A percentile compares a stretch with the other conserved stretches of the same genome.
phyloP scores from a whole-genome alignment of 92 coral and sea anemone genomes.

The Scolanthus callimorphus region DNA sequence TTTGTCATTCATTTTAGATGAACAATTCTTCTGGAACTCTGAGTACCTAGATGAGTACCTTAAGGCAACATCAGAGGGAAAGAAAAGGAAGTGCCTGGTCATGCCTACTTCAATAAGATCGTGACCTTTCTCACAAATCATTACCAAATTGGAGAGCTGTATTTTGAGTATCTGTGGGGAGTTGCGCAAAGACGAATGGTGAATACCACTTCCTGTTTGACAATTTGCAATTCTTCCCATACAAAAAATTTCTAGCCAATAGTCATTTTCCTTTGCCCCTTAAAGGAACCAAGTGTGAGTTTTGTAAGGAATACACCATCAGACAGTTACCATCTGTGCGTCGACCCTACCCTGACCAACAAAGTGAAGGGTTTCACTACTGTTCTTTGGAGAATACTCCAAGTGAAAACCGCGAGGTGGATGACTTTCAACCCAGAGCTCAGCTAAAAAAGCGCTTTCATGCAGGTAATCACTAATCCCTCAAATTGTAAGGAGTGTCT shows the following conservation, averaged over 20 bases:
- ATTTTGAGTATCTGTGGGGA: conserved; percentile 26
- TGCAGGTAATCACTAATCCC: conserved; percentile 22
- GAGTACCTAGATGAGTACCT: conserved; percentile 25
- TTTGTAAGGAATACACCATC: conserved; percentile 17
- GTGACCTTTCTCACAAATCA: conserved; percentile 17
- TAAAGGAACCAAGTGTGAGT: conserved; percentile 21
- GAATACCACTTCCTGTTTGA: too few species aligned
- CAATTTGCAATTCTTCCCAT: too few species aligned
- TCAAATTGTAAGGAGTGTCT: too few species aligned
- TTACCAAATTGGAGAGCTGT: conserved; percentile 2
- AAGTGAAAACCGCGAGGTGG: conserved; percentile 16
- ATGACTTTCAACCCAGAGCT: conserved; percentile 29
- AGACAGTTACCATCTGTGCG: conserved; percentile 12
- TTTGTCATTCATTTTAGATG: conserved; percentile 1
- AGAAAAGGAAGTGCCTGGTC: conserved; percentile 25
- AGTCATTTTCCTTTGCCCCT: conserved; percentile 1
- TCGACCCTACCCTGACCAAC: conserved; percentile 31
- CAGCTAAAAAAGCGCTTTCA: conserved; percentile 14
- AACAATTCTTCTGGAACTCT: conserved; percentile 33
- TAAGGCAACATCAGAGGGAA: conserved; percentile 22
- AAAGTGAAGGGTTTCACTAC: conserved; percentile 19
- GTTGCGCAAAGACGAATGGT: conserved; percentile 20
- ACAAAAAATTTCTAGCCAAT: background rate
- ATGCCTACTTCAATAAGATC: conserved; percentile 30
- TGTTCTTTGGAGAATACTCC: conserved; percentile 25